phyloP scores from a whole-genome alignment of 2,797 vertebrate species.

The Tarsius wallacei region DNA sequence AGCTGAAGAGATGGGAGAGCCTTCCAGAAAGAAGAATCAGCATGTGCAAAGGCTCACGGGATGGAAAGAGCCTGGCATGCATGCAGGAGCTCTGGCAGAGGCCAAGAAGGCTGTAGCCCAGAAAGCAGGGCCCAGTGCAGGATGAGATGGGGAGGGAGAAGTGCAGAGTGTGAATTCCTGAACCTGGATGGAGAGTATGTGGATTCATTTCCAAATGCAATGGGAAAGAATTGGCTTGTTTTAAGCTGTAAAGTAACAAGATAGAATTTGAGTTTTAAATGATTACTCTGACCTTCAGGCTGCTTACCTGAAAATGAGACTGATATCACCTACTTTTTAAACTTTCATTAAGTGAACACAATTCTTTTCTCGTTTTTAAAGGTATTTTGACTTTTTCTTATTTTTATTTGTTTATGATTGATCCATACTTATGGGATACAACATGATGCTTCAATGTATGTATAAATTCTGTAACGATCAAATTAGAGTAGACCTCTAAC shows the following conservation, averaged over 20 bases:
- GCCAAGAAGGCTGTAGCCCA: too few relatives aligned
- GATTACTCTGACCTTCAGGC: not conserved
- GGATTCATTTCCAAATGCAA: not conserved
- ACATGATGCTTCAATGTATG: not conserved
- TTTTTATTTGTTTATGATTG: not conserved
- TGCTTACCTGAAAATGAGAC: not conserved
- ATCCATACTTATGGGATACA: not conserved
- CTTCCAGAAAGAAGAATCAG: not conserved
- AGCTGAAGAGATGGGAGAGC: not conserved
- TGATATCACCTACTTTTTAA: not conserved
- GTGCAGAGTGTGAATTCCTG: not conserved
- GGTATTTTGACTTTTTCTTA: not conserved
- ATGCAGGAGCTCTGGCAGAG: not conserved
- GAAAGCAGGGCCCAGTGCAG: not conserved
- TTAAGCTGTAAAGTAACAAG: not conserved
- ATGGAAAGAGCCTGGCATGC: not conserved
- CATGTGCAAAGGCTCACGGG: not conserved
- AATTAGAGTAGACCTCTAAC: not conserved
- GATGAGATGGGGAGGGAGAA: rapidly evolving
- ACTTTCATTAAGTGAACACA: not conserved
- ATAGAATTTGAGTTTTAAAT: constrained; percentile 21
- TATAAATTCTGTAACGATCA: not conserved
- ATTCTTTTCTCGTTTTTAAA: not conserved
- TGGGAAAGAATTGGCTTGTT: not conserved
- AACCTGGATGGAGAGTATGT: too few relatives aligned